Evolutionary conservation across 2,113 vertebrate species (phyloP), one percentile per base, ranked within the genome.

Genomic region (Manacus vitellinus): DNA sequence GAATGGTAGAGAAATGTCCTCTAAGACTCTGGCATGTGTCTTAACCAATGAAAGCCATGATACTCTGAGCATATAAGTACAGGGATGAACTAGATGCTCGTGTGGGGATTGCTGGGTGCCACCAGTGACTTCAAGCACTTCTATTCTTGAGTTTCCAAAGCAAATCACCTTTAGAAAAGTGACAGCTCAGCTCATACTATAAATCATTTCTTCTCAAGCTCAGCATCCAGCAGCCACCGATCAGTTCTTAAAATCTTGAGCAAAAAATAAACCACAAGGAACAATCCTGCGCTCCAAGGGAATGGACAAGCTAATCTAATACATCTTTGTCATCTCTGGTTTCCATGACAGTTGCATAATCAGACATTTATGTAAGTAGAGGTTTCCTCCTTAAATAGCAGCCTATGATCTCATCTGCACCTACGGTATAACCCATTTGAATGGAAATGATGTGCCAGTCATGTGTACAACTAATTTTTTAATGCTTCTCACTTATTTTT

Each of bases 281-380:
- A 35, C 81, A 77, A 91, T 93, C 84, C 62, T 76, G 93, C 2
- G 1, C 77, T 89, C 81, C 0, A 6, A 95, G 78, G 82, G 78
- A 85, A 94, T 25, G 90, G 93, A 66, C 94, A 88, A 93, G 75
- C 82, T 96, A 61, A 90, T 93, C 89, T 73, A 73, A 92, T 77
- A 46, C 75, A 90, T 94, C 85, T 88, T 93, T 94, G 90, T 88
- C 95, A 93, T 96, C 88, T 80, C 78, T 94, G 85, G 95, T 97
- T 97, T 96, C 96, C 94, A 96, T 96, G 95, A 88, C 94, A 96
- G 94, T 96, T 96, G 94, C 92, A 96, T 97, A 96, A 97, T 96
- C 89, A 94, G 94, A 83, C 78, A 47, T 96, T 96, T 96, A 96
- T 96, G 55, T 97, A 95, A 96, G 94, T 70, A 95, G 95, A 97